A percentile compares a stretch with the other conserved stretches of the same genome.
phyloP scores from a whole-genome alignment of 2,797 vertebrate genomes.

The Schizopygopsis malacanthus region DNA sequence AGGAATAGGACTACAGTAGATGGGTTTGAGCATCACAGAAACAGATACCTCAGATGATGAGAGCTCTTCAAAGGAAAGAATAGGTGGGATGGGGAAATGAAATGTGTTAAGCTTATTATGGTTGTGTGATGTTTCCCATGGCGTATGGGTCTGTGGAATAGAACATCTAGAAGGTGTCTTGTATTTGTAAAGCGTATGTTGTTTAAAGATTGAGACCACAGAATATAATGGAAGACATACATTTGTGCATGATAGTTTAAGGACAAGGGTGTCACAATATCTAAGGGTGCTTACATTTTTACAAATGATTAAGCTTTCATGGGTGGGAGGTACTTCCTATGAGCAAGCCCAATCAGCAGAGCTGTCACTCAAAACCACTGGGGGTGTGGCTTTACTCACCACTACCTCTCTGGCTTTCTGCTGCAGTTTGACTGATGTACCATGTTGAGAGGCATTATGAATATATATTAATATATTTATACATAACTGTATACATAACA shows the following conservation, averaged over 20 bases:
- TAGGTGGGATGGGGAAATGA: not conserved
- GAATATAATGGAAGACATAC: not conserved
- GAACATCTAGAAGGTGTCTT: constrained; percentile 5
- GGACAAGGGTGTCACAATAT: not conserved
- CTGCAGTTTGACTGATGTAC: constrained; percentile 28
- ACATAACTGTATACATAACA: constrained; percentile 60
- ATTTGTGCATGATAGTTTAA: constrained; percentile 10
- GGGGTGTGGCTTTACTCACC: constrained; percentile 17
- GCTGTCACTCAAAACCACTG: constrained; percentile 25
- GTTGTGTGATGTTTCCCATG: not conserved
- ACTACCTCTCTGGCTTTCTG: constrained; percentile 26
- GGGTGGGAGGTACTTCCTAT: not conserved
- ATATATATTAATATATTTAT: constrained; percentile 56
- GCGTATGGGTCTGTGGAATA: constrained; percentile 16
- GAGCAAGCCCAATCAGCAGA: constrained; percentile 26
- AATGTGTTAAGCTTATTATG: constrained; percentile 11
- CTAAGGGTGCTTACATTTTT: constrained; percentile 19
- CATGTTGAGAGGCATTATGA: constrained; percentile 9
- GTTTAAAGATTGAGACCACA: constrained; percentile 9
- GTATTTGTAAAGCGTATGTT: not conserved
- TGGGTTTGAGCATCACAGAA: constrained; percentile 20
- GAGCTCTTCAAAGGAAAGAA: constrained; percentile 11
- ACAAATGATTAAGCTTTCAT: constrained; percentile 6
- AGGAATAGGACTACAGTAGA: constrained; percentile 4
- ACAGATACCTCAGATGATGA: constrained; percentile 10